These are phyloP conservation scores for Tipula unca DNA, from an alignment of 2,888 invertebrate genomes.

Conservation along the genomic window DNA sequence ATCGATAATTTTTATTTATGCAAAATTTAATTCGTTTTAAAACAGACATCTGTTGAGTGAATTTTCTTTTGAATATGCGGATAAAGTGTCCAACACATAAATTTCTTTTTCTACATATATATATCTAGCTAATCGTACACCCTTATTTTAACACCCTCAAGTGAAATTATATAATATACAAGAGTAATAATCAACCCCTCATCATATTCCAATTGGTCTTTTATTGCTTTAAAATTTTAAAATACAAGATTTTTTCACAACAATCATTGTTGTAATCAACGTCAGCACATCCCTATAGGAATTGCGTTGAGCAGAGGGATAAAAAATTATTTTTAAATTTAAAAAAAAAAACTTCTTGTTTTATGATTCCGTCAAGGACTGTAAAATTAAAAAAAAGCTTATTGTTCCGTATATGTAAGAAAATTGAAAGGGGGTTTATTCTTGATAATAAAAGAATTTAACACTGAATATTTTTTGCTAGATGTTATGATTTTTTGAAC, in stretches of 20 bases:
- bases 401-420: not conserved
- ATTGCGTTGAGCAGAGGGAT: not conserved
- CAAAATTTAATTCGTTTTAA: not conserved
- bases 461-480: not conserved
- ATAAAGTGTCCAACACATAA: not conserved
- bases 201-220: constrained; percentile 17
- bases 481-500: not conserved
- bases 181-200: not conserved
- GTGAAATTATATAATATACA: not conserved
- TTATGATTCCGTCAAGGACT: not conserved
- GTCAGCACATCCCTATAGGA: not conserved
- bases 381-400: not conserved
- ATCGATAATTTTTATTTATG: not conserved
- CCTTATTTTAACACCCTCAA: not conserved
- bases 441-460: not conserved
- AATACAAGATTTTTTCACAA: constrained; percentile 3
- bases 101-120: not conserved
- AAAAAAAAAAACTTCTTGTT: not conserved
- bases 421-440: not conserved
- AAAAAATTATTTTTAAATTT: not conserved
- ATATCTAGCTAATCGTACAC: not conserved
- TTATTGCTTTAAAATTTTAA: constrained; percentile 14
- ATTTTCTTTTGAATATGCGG: not conserved
- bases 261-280: not conserved
- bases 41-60: not conserved